phyloP scores from a whole-genome alignment of 2,113 vertebrate species.

The Ia io region DNA sequence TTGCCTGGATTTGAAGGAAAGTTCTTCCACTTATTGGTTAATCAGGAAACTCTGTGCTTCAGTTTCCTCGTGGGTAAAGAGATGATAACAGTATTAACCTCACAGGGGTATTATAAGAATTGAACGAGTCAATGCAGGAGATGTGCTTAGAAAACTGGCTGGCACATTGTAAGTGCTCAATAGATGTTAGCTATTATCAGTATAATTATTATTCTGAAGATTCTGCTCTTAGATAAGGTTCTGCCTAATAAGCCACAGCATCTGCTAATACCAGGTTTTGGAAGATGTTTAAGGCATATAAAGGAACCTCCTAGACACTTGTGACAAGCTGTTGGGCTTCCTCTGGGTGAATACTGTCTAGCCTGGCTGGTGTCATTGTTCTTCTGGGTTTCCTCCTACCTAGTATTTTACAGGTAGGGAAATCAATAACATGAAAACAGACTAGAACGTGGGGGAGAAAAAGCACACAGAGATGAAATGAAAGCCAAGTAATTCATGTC shows the following conservation, averaged over 20 bases:
- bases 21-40: neutral
- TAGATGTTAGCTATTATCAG: neutral
- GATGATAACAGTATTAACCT: neutral
- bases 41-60: neutral
- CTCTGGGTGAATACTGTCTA: neutral
- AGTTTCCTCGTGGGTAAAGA: neutral
- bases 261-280: neutral
- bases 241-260: neutral
- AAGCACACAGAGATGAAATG: neutral
- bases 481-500: neutral
- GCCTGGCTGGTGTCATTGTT: neutral
- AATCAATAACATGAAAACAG: neutral
- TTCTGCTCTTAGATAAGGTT: neutral
- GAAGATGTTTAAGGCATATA: neutral
- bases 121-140: neutral
- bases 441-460: neutral
- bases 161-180: neutral
- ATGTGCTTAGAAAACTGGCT: neutral
- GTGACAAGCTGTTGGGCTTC: neutral
- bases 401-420: slow-evolving; percentile 24
- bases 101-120: neutral
- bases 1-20: neutral
- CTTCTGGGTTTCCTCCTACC: neutral
- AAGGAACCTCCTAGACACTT: neutral
- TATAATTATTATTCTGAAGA: neutral